Percentiles rank a stretch among this genome's conserved stretches.
Conservation (phyloP, 2,113 vertebrate species). For the Ageneiosus marmoratus region DNA sequence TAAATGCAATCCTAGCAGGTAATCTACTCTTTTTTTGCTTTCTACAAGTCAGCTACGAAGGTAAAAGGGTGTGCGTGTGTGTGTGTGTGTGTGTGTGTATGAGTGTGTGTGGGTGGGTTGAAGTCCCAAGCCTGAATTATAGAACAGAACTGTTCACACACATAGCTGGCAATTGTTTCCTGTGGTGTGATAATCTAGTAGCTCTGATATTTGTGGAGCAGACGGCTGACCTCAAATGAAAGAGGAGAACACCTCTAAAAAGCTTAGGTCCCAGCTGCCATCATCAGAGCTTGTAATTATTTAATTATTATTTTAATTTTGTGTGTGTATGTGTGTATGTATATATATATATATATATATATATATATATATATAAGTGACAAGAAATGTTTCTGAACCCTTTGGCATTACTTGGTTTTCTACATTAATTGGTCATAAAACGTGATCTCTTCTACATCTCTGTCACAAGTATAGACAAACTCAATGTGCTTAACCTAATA, state of each 20-base stretch:
- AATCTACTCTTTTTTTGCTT: background rate
- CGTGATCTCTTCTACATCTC: too few relatives aligned
- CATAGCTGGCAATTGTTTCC: background rate
- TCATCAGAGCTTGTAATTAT: too few relatives aligned
- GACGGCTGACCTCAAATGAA: background rate
- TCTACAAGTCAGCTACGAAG: slow-evolving; percentile 1
- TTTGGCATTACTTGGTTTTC: too few relatives aligned
- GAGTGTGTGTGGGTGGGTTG: background rate
- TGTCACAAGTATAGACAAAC: too few relatives aligned
- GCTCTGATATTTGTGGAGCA: slow-evolving; percentile 5
- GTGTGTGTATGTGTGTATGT: too few relatives aligned
- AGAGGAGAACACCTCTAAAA: background rate
- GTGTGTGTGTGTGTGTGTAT: background rate
- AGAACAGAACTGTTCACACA: slow-evolving; percentile 19
- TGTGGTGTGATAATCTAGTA: background rate
- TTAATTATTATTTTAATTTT: too few relatives aligned
- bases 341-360: too few relatives aligned
- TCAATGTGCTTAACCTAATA: too few relatives aligned
- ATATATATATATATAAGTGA: too few relatives aligned
- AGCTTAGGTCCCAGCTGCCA: too few relatives aligned
- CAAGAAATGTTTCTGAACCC: too few relatives aligned
- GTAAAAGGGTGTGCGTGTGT: slow-evolving; percentile 7
- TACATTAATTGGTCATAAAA: too few relatives aligned
- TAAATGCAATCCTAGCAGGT: background rate
- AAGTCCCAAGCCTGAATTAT: background rate